Base-by-base conservation (phyloP, 2,113 vertebrate species). In the Pseudopipra pipra region DNA sequence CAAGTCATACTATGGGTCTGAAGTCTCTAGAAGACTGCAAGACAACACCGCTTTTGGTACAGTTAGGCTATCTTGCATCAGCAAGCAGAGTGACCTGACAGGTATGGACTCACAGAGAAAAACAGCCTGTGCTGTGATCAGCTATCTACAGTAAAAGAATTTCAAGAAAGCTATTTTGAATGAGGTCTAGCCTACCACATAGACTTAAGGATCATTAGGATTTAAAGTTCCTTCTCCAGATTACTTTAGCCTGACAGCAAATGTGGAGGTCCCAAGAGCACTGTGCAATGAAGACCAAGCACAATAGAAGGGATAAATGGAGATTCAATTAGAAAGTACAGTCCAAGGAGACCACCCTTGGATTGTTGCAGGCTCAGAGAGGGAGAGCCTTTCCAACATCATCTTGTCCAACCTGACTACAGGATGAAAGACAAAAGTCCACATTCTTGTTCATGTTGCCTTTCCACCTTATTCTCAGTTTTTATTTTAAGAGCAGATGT, bases 271-370 rank as follows among this genome's bases (percentile, higher is more conserved):
- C 76, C n/a, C 72, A 76, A 63, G 67, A 68, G 49, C 28, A 56
- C 22, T 54, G 47, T 73, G n/a, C 46, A 92, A 19, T 41, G 46
- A 84, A 80, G 89, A 66, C 25, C 31, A 86, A 67, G 72, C 31
- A 62, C 20, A 49, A 37, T 27, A 74, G 55, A 59, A 74, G 28
- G 21, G 16, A 30, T 62, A 87, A 84, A 84, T 8, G 15, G 37
- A 62, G 20, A 74, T 80, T 66, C 14, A 56, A 16, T 70, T 22
- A 70, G 15, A 37, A 94, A 70, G n/a, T 6, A n/a, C 23, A 83
- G 8, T 52, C 31, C 1, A 0, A 0, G 0, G 67, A 31, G 12
- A 83, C 52, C 83, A 65, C 20, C 20, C 17, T 8, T 3, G 2
- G 41, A 61, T 16, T 66, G n/a, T 15, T 74, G n/a, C 51, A 96